These are phyloP conservation scores for Physocephala rufipes DNA, from an alignment of 2,888 invertebrate species.

Conservation along the genomic window DNA sequence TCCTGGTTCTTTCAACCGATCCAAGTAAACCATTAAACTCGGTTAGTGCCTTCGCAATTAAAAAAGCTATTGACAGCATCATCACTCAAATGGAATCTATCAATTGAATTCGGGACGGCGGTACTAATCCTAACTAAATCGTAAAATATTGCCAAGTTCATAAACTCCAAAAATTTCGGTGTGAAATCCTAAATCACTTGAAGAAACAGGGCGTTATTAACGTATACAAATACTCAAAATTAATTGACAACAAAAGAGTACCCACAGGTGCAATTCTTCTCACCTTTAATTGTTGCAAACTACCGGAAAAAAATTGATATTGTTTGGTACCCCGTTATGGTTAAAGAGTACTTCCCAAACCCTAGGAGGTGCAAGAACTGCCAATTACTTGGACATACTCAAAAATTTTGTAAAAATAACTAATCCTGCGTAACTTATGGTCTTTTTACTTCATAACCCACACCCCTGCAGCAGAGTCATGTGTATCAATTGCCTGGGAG, in stretches of 20 bases:
- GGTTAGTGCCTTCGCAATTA: background rate
- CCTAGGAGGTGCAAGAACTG: slow-evolving; percentile 30
- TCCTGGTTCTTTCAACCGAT: too few species aligned
- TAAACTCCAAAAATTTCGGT: slow-evolving; percentile 2
- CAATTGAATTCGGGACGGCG: slow-evolving; percentile 15
- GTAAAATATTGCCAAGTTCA: background rate
- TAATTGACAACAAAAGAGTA: background rate
- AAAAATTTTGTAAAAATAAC: slow-evolving; percentile 20
- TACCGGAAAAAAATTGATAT: background rate
- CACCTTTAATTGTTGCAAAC: background rate
- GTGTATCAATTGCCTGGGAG: slow-evolving; percentile 7
- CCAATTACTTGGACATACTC: slow-evolving; percentile 13
- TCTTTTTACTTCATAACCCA: background rate
- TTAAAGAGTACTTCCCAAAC: slow-evolving; percentile 9
- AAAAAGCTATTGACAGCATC: background rate
- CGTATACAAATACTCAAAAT: background rate
- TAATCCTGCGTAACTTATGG: background rate
- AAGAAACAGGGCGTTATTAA: slow-evolving; percentile 10
- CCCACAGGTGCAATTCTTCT: background rate
- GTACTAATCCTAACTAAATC: slow-evolving; percentile 13
- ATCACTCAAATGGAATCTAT: background rate
- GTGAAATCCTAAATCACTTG: slow-evolving; percentile 13
- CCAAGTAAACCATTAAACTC: background rate
- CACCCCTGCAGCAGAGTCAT: slow-evolving; percentile 4
- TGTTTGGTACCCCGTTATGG: background rate